Conservation (phyloP, 2,113 vertebrate species). For the Mesoclemmys tuberculata region DNA sequence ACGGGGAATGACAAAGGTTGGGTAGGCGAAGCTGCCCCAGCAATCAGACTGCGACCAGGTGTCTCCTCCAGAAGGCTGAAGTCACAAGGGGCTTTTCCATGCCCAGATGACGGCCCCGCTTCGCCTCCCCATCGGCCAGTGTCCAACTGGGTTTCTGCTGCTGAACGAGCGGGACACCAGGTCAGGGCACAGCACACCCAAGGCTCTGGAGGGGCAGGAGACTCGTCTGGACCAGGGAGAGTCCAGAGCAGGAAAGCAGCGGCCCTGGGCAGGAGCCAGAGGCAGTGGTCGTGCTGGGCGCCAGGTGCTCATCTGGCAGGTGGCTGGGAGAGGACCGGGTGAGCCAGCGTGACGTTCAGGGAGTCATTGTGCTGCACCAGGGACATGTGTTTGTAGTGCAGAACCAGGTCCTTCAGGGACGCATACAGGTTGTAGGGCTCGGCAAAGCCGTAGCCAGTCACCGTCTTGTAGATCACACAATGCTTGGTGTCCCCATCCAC, state of each 20-base stretch:
- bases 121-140: slow-evolving; percentile 46
- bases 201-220: slow-evolving; percentile 69
- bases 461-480: slow-evolving; percentile 93
- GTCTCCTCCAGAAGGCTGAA: slow-evolving; percentile 51
- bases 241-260: slow-evolving; percentile 23
- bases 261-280: slow-evolving; percentile 45
- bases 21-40: neutral
- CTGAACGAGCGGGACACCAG: slow-evolving; percentile 64
- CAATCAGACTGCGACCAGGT: slow-evolving; percentile 30
- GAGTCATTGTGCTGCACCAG: slow-evolving; percentile 96
- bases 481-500: slow-evolving; percentile 92
- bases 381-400: slow-evolving; percentile 93
- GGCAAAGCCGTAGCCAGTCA: slow-evolving; percentile 89
- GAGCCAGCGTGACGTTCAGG: slow-evolving; percentile 91
- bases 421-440: slow-evolving; percentile 94
- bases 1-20: neutral
- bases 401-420: slow-evolving; percentile 91
- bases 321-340: slow-evolving; percentile 88
- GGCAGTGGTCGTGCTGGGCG: slow-evolving; percentile 38
- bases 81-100: neutral
- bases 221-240: slow-evolving; percentile 68
- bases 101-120: slow-evolving; percentile 35
- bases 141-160: slow-evolving; percentile 27
- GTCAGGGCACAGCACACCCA: slow-evolving; percentile 52
- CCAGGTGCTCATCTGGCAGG: slow-evolving; percentile 82